Evolutionary conservation across 2,888 invertebrate species (phyloP).

Genomic region (Aspidapion aeneum): DNA sequence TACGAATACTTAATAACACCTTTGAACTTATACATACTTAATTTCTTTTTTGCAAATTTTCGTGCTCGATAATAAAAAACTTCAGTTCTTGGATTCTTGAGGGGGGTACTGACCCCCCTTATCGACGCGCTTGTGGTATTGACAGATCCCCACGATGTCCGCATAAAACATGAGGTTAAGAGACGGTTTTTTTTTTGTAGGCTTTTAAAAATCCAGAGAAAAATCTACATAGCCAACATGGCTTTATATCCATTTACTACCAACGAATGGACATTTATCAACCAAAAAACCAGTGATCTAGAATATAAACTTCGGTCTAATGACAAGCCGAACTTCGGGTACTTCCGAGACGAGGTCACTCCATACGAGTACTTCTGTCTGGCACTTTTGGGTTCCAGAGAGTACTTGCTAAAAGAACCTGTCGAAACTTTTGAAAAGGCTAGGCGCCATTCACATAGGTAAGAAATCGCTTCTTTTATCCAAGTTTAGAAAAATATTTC

Average conservation of each 20-base stretch:
- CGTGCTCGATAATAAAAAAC: too few species aligned
- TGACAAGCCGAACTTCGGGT: slow-evolving; percentile 54
- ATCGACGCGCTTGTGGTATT: too few species aligned
- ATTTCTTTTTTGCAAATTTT: too few species aligned
- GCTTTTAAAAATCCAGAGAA: slow-evolving; percentile 74
- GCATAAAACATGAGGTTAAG: too few species aligned
- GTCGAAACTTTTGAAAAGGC: slow-evolving; percentile 46
- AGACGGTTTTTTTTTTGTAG: too few species aligned
- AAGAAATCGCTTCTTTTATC: slow-evolving; percentile 12
- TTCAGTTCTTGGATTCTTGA: too few species aligned
- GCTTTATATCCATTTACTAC: slow-evolving; percentile 71
- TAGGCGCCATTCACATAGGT: slow-evolving; percentile 53
- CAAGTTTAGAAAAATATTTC: not conserved
- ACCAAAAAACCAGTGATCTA: slow-evolving; percentile 55
- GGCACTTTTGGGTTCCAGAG: slow-evolving; percentile 60
- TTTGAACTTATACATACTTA: too few species aligned
- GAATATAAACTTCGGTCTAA: slow-evolving; percentile 40
- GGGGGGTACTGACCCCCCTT: too few species aligned
- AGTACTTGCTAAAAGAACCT: slow-evolving; percentile 65
- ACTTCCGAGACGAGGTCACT: slow-evolving; percentile 52
- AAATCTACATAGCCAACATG: slow-evolving; percentile 70
- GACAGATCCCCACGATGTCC: too few species aligned
- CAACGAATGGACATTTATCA: slow-evolving; percentile 74
- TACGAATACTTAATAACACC: too few species aligned
- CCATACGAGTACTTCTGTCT: slow-evolving; percentile 51